Conservation (phyloP, 1,140 invertebrate species). For the Coenobita brevimanus region DNA sequence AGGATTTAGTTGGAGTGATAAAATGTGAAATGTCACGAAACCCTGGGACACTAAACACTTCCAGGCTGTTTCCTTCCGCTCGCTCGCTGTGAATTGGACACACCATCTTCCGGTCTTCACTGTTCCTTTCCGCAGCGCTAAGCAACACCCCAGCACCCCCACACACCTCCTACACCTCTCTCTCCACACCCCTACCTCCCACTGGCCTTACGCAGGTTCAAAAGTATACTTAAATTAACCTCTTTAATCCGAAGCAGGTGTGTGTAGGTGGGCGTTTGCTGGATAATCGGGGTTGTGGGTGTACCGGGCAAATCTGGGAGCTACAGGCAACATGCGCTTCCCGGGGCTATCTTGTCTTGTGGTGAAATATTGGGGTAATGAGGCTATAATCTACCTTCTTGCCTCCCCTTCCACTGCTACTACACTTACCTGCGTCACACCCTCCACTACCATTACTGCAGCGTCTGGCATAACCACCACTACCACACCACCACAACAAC, state of each 20-base stretch:
- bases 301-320: neutral
- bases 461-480: too few species aligned
- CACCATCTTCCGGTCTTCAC: constrained; percentile 34
- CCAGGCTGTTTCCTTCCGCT: constrained; percentile 36
- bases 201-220: too few species aligned
- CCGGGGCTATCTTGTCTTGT: constrained; percentile 12
- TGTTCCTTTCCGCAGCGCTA: constrained; percentile 17
- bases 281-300: neutral
- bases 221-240: too few species aligned
- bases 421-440: too few species aligned
- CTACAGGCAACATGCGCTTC: constrained; percentile 6
- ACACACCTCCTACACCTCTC: neutral
- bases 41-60: neutral
- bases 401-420: too few species aligned
- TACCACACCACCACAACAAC: too few species aligned
- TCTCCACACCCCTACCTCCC: too few species aligned
- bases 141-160: neutral
- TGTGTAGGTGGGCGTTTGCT: too few species aligned
- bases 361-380: constrained; percentile 38
- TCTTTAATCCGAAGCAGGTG: neutral
- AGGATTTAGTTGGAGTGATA: too few species aligned
- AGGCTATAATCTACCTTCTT: constrained; percentile 9
- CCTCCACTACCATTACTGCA: too few species aligned
- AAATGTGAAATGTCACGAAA: neutral
- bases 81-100: constrained; percentile 22